phyloP scores from a whole-genome alignment of 2,113 vertebrate species.

The Andinoacara biseriatus region DNA sequence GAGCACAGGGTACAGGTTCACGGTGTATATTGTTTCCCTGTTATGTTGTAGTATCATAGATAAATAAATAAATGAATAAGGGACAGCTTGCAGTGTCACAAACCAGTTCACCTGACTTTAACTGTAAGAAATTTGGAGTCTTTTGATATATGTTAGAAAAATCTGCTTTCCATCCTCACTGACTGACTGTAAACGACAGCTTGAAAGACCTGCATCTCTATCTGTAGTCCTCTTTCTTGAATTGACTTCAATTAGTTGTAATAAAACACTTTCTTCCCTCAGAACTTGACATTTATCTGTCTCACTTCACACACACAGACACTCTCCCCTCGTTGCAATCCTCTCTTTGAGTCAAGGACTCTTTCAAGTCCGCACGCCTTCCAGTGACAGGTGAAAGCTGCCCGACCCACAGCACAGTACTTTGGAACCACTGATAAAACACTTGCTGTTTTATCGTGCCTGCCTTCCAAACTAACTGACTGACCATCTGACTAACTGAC shows the following conservation, averaged over 20 bases:
- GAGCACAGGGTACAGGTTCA: constrained; percentile 37
- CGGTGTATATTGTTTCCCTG: constrained; percentile 6
- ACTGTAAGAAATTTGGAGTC: neutral
- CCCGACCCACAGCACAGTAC: constrained; percentile 16
- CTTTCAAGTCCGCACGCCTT: constrained; percentile 48
- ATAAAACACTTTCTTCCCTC: constrained; percentile 27
- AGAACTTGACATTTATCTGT: constrained; percentile 52
- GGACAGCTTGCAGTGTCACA: constrained; percentile 8
- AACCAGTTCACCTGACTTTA: neutral
- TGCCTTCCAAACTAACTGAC: constrained; percentile 37
- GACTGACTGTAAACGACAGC: neutral
- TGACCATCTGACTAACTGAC: constrained; percentile 55
- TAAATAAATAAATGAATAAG: constrained; percentile 28
- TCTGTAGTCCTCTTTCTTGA: constrained; percentile 10
- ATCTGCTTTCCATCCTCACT: neutral
- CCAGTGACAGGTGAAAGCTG: constrained; percentile 57
- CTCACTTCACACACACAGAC: constrained; percentile 42
- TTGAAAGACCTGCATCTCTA: neutral
- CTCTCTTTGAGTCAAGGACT: constrained; percentile 28
- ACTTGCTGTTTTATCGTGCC: constrained; percentile 50
- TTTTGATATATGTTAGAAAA: constrained; percentile 1
- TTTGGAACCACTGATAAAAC: constrained; percentile 34
- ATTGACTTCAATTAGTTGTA: constrained; percentile 15
- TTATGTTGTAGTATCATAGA: neutral
- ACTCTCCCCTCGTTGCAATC: constrained; percentile 28